phyloP scores from a whole-genome alignment of 2,888 invertebrate species.

The Acronicta aceris region DNA sequence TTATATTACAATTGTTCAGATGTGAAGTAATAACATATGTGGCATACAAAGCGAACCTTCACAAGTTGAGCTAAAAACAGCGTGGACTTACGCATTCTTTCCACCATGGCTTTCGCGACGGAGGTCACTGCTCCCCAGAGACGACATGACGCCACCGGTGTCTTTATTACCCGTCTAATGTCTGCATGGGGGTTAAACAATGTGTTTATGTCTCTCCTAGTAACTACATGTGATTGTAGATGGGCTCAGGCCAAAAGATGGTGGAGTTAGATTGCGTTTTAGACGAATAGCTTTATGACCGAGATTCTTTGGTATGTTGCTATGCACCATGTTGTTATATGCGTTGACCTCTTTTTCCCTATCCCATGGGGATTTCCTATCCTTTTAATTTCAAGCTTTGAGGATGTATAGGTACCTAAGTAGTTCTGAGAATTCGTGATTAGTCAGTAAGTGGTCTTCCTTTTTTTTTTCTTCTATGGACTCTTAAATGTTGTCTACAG shows the following conservation, averaged over 20 bases:
- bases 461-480: too few species aligned
- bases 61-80: conserved; percentile 17
- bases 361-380: too few species aligned
- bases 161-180: conserved; percentile 58
- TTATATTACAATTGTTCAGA: not conserved
- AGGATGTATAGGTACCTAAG: too few species aligned
- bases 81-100: conserved; percentile 54
- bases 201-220: conserved; percentile 42
- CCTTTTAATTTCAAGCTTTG: too few species aligned
- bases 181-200: conserved; percentile 55
- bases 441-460: not conserved
- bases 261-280: conserved; percentile 23
- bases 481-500: too few species aligned
- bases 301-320: conserved; percentile 12
- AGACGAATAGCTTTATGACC: conserved; percentile 22
- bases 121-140: conserved; percentile 77
- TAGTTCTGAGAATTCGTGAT: too few species aligned
- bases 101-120: conserved; percentile 65
- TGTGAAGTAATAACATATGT: conserved; percentile 2
- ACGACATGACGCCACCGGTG: conserved; percentile 70
- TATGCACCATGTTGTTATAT: not conserved
- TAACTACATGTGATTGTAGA: conserved; percentile 31
- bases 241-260: conserved; percentile 24
- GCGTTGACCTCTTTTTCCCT: too few species aligned
- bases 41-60: conserved; percentile 20